Base-by-base conservation (phyloP, 2,888 invertebrate species). In the Microchrysa polita region DNA sequence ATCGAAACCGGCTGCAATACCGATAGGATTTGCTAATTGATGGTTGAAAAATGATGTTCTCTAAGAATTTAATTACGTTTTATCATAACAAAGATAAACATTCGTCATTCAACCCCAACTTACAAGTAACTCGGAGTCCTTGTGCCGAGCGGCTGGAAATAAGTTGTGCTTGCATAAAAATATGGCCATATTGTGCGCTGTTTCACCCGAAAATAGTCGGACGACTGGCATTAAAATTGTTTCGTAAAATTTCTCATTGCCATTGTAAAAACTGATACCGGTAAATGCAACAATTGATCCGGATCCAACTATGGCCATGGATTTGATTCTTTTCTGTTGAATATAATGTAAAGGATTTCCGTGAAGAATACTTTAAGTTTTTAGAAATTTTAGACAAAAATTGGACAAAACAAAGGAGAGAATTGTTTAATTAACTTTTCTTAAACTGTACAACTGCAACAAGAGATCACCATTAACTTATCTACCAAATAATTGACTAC, bases 1-100 rank as follows among this genome's bases (percentile, higher is more conserved):
- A 84, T 99, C 99, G 86, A 98, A 98, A 5, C 98, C 99, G 74
- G 98, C 99, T 27, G 98, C 98, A 80, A 99, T 91, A n/a, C 99
- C 98, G 79, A 99, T 85, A 0, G 98, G 98, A 86, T 97, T 98
- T 72, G 88, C 86, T 76, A 99, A 89, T 14, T 90, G 83, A 76
- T 90, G 87, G 22, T 90, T 90, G 82, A 94, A 92, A 61, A 97
- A 86, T 72, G 86, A 88, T 0, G 92, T 91, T 81, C 88, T 88
- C 93, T 94, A 55, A 14, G 73, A 73, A 52, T 48, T 40, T 53
- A 44, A 74, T n/a, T n/a, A n/a, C n/a, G n/a, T n/a, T n/a, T n/a
- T n/a, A n/a, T n/a, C n/a, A n/a, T n/a, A 74, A 59, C 40, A 60
- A 67, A 5, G n/a, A n/a, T 34, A 34, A 10, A 20, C 7, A 7